Conservation (phyloP, 1,140 invertebrate genomes). For the roundworm (Caenorhabditis elegans) region DNA sequence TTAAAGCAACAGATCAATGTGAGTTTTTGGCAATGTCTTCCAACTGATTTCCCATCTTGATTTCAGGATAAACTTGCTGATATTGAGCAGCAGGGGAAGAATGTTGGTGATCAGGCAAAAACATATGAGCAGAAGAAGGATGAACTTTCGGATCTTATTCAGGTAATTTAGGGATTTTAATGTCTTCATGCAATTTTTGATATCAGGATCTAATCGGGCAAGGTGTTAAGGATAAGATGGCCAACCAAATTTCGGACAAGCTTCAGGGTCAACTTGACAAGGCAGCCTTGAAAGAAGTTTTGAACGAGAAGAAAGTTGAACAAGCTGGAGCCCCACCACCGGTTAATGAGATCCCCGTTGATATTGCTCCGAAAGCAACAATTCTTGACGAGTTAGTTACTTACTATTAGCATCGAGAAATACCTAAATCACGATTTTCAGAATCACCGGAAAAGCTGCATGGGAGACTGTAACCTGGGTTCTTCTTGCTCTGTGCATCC, state of each 20-base stretch:
- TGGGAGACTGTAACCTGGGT: slow-evolving; percentile 47
- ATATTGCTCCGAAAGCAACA: slow-evolving; percentile 4
- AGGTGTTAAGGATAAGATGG: slow-evolving; percentile 12
- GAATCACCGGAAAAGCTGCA: slow-evolving; percentile 43
- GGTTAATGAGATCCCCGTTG: background rate
- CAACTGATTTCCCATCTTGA: background rate
- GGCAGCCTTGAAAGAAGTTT: background rate
- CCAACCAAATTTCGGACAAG: slow-evolving; percentile 19
- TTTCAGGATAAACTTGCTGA: background rate
- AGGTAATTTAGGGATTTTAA: background rate
- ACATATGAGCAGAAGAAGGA: background rate
- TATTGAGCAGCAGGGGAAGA: background rate
- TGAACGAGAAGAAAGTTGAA: slow-evolving; percentile 13
- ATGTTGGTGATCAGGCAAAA: background rate
- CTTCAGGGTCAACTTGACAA: slow-evolving; percentile 36
- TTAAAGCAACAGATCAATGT: background rate
- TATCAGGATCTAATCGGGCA: background rate
- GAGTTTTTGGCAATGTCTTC: background rate
- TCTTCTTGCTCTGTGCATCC: slow-evolving; percentile 44
- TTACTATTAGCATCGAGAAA: background rate
- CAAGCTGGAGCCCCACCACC: background rate
- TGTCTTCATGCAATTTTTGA: too few species aligned
- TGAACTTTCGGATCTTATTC: background rate
- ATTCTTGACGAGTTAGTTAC: slow-evolving; percentile 14
- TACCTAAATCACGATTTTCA: background rate